phyloP scores from a whole-genome alignment of 2,888 invertebrate genomes.

The Enoplolaimus lenunculus region DNA sequence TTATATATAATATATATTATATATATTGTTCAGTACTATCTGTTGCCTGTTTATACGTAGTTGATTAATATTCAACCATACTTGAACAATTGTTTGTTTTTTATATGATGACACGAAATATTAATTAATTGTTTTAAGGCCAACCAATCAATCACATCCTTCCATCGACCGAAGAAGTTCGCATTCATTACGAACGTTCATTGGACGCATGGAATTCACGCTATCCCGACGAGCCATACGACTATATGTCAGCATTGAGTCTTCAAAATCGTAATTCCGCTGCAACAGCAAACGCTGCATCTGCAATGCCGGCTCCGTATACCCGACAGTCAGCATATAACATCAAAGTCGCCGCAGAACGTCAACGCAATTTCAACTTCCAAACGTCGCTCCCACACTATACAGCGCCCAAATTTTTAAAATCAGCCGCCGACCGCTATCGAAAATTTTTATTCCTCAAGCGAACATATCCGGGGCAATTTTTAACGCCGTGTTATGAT shows the following conservation, averaged over 20 bases:
- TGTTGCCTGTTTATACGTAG: too few species aligned
- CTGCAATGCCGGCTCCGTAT: slow-evolving; percentile 7
- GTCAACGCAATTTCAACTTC: slow-evolving; percentile 46
- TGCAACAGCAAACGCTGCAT: slow-evolving; percentile 35
- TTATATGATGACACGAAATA: too few species aligned
- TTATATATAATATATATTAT: too few species aligned
- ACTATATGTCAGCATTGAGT: slow-evolving; percentile 37
- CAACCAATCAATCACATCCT: slow-evolving; percentile 43
- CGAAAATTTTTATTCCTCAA: slow-evolving; percentile 44
- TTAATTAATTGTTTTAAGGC: too few species aligned
- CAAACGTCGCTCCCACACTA: slow-evolving; percentile 47
- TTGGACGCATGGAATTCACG: slow-evolving; percentile 19
- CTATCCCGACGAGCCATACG: slow-evolving; percentile 34
- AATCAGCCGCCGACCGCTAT: slow-evolving; percentile 42
- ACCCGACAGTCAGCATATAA: slow-evolving; percentile 35
- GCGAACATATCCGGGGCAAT: slow-evolving; percentile 42
- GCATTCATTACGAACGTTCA: slow-evolving; percentile 23
- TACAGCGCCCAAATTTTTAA: slow-evolving; percentile 43
- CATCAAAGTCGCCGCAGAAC: slow-evolving; percentile 41
- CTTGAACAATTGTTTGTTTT: too few species aligned
- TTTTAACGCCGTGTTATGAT: slow-evolving; percentile 47
- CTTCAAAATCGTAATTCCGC: slow-evolving; percentile 32
- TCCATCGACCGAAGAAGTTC: slow-evolving; percentile 35
- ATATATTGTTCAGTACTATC: too few species aligned
- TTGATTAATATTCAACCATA: too few species aligned